Percentiles rank a stretch among this genome's conserved stretches.
Evolutionary conservation across 1,140 invertebrate species (phyloP).

Genomic region (Cardiocondyla obscurior): DNA sequence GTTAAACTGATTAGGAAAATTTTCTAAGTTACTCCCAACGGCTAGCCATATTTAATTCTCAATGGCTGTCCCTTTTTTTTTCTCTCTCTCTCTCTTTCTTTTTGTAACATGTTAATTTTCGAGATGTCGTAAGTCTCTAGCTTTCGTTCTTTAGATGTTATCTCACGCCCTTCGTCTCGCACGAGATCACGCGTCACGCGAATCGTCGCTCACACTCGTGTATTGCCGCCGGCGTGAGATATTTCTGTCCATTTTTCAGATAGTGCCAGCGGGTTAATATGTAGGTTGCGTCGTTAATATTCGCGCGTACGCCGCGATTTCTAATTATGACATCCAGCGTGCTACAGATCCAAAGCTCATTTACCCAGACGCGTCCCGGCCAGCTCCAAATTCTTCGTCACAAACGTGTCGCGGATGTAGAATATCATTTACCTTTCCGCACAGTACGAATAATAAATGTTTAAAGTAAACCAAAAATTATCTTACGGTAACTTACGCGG

Average conservation of each 20-base stretch:
- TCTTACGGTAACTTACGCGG: not conserved
- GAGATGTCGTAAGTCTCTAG: not conserved
- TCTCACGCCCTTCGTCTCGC: not conserved
- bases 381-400: not conserved
- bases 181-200: constrained; percentile 43
- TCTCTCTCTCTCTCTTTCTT: too few species aligned
- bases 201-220: constrained; percentile 22
- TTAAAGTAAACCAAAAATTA: too few species aligned
- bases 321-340: constrained; percentile 60
- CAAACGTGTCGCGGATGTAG: not conserved
- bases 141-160: not conserved
- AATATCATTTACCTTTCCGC: not conserved
- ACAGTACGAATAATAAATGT: not conserved
- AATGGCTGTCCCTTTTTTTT: not conserved
- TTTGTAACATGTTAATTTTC: constrained; percentile 15
- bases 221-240: constrained; percentile 10
- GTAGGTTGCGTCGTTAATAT: constrained; percentile 47
- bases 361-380: not conserved
- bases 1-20: not conserved
- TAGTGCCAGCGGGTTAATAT: constrained; percentile 15
- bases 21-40: not conserved
- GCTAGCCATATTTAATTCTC: not conserved
- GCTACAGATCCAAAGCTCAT: constrained; percentile 48
- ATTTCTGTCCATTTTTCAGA: constrained; percentile 43
- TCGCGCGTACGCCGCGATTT: constrained; percentile 29